Percentiles rank a stretch among this genome's conserved stretches.
These are phyloP conservation scores for Heliconius congener DNA, from an alignment of 1,140 invertebrate genomes.

Conservation along the genomic window DNA sequence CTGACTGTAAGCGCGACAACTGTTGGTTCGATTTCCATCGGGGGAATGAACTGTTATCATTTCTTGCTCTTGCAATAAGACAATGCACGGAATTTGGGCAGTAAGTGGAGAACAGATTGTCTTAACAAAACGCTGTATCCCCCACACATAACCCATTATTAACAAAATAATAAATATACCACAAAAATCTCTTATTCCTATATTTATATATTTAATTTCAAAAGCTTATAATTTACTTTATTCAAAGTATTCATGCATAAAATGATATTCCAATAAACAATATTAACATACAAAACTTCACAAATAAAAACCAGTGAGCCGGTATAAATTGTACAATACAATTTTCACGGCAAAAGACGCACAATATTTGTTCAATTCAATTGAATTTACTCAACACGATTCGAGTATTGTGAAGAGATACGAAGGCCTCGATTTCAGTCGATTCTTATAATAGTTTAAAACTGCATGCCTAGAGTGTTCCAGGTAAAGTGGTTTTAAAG, in stretches of 20 bases:
- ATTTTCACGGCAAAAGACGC: slow-evolving; percentile 44
- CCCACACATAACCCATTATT: too few relatives aligned
- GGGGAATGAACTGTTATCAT: too few relatives aligned
- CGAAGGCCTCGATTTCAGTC: slow-evolving; percentile 24
- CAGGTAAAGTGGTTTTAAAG: background rate
- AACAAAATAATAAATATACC: background rate
- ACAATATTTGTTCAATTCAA: slow-evolving; percentile 53
- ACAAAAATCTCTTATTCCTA: background rate
- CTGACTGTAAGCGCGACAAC: too few relatives aligned
- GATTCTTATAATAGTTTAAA: slow-evolving; percentile 38
- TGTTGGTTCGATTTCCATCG: too few relatives aligned
- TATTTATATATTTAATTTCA: background rate
- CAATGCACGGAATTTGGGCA: too few relatives aligned
- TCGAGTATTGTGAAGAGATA: slow-evolving; percentile 37
- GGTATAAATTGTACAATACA: slow-evolving; percentile 51
- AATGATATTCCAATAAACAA: slow-evolving; percentile 30
- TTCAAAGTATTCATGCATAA: slow-evolving; percentile 15
- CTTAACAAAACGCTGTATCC: too few relatives aligned
- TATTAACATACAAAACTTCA: slow-evolving; percentile 32
- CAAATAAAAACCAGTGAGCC: slow-evolving; percentile 34
- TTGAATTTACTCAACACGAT: slow-evolving; percentile 53
- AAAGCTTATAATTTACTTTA: slow-evolving; percentile 2
- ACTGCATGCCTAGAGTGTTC: slow-evolving; percentile 1
- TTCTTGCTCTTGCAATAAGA: too few relatives aligned
- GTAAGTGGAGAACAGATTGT: too few relatives aligned